Evolutionary conservation across 1,140 invertebrate genomes (phyloP).

Genomic region (Eumaeus atala): DNA sequence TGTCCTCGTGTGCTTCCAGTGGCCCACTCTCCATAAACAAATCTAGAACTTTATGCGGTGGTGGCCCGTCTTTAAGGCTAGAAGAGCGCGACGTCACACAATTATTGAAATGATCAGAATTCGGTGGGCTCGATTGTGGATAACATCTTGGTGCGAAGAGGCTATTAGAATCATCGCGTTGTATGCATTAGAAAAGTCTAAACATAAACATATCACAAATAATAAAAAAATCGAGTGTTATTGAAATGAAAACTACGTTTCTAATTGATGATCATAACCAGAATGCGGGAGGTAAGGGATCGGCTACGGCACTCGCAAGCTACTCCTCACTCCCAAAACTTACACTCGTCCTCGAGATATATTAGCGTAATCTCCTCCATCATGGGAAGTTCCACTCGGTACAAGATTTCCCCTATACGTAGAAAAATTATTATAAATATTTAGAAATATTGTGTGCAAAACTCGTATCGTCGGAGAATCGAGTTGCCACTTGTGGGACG

Average conservation of each 20-base stretch:
- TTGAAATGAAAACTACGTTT: constrained; percentile 75
- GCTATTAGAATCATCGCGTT: constrained; percentile 62
- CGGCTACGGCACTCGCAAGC: constrained; percentile 75
- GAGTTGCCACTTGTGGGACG: constrained; percentile 12
- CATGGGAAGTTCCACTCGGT: constrained; percentile 90
- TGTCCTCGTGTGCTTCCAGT: constrained; percentile 64
- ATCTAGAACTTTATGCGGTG: constrained; percentile 25
- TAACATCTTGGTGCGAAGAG: constrained; percentile 57
- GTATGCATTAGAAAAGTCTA: constrained; percentile 61
- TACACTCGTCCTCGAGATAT: constrained; percentile 86
- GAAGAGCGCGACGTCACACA: constrained; percentile 33
- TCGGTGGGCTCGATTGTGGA: constrained; percentile 50
- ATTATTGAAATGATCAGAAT: constrained; percentile 28
- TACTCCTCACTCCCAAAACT: constrained; percentile 75
- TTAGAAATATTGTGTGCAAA: constrained; percentile 29
- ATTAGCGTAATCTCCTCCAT: constrained; percentile 92
- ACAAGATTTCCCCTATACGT: constrained; percentile 90
- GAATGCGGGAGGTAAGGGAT: constrained; percentile 75
- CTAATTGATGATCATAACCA: constrained; percentile 76
- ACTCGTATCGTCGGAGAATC: constrained; percentile 23
- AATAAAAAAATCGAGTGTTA: constrained; percentile 70
- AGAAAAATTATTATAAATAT: constrained; percentile 78
- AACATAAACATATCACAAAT: constrained; percentile 45
- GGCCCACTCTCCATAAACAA: constrained; percentile 38
- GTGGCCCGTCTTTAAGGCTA: constrained; percentile 22